Base-by-base conservation (phyloP, 2,888 invertebrate genomes). In the Prosopocoilus inquinatus region DNA sequence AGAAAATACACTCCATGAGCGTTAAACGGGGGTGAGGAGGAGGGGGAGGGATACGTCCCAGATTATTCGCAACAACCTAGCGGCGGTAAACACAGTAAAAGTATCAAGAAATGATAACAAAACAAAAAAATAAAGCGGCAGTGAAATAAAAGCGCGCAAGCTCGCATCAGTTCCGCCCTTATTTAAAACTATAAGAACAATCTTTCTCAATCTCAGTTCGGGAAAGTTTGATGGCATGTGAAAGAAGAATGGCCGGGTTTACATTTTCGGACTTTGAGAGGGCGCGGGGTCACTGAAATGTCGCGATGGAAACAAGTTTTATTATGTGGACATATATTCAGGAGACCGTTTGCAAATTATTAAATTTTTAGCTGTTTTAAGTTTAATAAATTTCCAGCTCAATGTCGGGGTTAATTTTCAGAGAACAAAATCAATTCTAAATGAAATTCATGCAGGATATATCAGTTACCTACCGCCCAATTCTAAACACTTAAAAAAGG, bases 171-270 rank as follows among this genome's bases (percentile, higher is more conserved):
- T 56, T 57, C 61, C 55, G 65, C 63, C 66, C 72, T 73, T 74
- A 73, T 75, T 74, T 71, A 69, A 74, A 75, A 74, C 73, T 73
- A 70, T 65, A 68, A 67, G 70, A 73, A 75, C 75, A 75, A 75
- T 75, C 75, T 74, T 75, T 74, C 66, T 70, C 74, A 75, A 75
- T 76, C 74, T 71, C 68, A 72, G 72, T 73, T 71, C 63, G 64
- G 65, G 64, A 73, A 76, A 75, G 73, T 76, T 75, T 73, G 73
- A 74, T 74, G 72, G 71, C 66, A 68, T 65, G 69, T 65, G 67
- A 67, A 67, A 71, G 71, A 72, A 67, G 66, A 69, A 72, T 70
- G 67, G 70, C 62, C 52, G 64, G 67, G 64, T 67, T 69, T 68
- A 71, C 67, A 64, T 67, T 67, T 68, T 70, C 63, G 66, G 70